Evolutionary conservation across 2,797 vertebrate genomes (phyloP).

Genomic region (Notolabrus celidotus): DNA sequence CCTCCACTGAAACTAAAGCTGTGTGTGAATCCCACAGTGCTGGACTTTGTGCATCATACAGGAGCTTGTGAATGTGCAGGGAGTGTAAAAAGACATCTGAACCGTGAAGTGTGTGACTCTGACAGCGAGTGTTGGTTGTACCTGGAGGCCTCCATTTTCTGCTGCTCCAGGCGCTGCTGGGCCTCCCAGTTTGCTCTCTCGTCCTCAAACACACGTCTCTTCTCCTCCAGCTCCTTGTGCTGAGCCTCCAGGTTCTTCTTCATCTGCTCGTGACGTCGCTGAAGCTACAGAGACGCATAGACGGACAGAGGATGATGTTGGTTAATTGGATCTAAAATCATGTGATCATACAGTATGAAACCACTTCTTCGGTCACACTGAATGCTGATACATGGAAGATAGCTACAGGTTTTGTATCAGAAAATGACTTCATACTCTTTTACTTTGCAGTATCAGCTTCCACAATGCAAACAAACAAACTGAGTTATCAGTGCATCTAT

Average conservation of each 20-base stretch:
- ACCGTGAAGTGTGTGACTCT: neutral
- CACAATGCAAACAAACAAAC: too few relatives aligned
- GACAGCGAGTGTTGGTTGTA: conserved; percentile 45
- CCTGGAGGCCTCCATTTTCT: conserved; percentile 93
- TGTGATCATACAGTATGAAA: too few relatives aligned
- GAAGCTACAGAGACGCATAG: conserved; percentile 86
- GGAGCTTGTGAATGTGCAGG: neutral
- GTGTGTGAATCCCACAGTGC: neutral
- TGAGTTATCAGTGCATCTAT: too few relatives aligned
- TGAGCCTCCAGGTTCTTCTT: conserved; percentile 99
- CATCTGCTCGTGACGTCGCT: conserved; percentile 98
- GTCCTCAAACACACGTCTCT: conserved; percentile 95
- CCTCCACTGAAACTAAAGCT: neutral
- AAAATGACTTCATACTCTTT: too few relatives aligned
- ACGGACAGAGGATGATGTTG: neutral
- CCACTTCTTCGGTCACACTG: too few relatives aligned
- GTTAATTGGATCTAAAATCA: neutral
- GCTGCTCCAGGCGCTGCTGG: conserved; percentile 96
- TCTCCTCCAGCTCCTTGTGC: conserved; percentile 96
- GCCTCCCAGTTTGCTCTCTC: conserved; percentile 95
- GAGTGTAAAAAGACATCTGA: neutral
- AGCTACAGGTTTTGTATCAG: too few relatives aligned
- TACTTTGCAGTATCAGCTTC: too few relatives aligned
- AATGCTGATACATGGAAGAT: too few relatives aligned
- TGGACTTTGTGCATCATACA: neutral